These are phyloP conservation scores for Phyllostomus discolor DNA, from an alignment of 2,113 vertebrate species.

Conservation along the genomic window DNA sequence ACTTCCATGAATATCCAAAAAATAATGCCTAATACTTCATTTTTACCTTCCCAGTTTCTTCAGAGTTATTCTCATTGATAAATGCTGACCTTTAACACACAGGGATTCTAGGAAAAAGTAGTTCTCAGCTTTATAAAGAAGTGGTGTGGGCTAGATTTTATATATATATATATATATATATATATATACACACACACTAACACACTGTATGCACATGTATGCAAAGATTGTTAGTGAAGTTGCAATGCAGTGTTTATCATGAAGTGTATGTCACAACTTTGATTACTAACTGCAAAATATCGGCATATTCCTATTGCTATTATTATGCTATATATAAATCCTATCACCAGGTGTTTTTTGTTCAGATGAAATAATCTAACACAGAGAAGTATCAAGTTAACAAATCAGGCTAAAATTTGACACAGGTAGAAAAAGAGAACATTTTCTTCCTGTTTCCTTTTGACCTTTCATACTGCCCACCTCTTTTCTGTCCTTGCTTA, in stretches of 20 bases:
- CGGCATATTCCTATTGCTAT: background rate
- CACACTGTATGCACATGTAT: background rate
- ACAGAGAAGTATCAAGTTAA: background rate
- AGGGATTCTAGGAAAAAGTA: background rate
- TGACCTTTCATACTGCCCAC: background rate
- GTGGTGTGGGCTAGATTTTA: background rate
- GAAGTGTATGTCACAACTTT: background rate
- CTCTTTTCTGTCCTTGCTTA: background rate
- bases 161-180: background rate
- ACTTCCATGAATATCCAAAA: background rate
- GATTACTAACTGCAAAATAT: background rate
- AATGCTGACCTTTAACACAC: background rate
- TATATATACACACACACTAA: fast-evolving
- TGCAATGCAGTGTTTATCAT: background rate
- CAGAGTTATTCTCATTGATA: background rate
- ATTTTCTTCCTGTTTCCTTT: background rate
- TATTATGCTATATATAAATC: background rate
- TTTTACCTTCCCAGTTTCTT: background rate
- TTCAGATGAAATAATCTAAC: background rate
- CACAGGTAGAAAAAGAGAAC: background rate
- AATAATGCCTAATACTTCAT: background rate
- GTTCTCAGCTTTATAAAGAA: background rate
- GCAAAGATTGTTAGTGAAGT: background rate
- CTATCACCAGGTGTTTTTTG: background rate
- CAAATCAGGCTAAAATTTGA: background rate